phyloP scores from a whole-genome alignment of 2,113 vertebrate species.

The Aptenodytes forsteri region DNA sequence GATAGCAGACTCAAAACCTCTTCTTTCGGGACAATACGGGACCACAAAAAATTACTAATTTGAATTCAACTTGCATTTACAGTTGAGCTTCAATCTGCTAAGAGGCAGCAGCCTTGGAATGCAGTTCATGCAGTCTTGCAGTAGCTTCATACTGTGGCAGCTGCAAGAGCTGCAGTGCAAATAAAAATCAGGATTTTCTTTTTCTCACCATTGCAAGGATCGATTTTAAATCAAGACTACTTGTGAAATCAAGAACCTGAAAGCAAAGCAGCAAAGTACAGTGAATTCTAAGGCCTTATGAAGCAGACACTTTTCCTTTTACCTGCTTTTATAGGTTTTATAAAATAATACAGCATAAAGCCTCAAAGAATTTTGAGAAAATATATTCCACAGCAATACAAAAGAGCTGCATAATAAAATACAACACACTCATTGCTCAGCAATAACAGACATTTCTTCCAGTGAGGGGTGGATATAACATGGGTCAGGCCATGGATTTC shows the following conservation, averaged over 20 bases:
- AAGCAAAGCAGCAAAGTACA: not conserved
- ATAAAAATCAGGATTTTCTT: not conserved
- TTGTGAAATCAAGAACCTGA: not conserved
- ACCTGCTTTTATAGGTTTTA: not conserved
- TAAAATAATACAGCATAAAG: not conserved
- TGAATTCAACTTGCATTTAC: slow-evolving; percentile 3
- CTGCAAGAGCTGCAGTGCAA: not conserved
- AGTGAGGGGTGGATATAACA: not conserved
- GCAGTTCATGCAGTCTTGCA: not conserved
- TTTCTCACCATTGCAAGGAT: not conserved
- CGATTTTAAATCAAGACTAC: not conserved
- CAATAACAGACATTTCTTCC: not conserved
- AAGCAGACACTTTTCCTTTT: not conserved
- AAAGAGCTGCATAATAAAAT: not conserved
- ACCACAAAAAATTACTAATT: not conserved
- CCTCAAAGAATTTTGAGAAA: not conserved
- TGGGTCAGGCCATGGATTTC: not conserved
- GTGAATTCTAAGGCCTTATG: not conserved
- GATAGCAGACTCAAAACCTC: not conserved
- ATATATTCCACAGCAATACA: not conserved
- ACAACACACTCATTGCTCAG: not conserved
- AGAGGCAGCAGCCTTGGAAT: not conserved
- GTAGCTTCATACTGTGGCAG: not conserved
- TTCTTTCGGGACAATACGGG: not conserved
- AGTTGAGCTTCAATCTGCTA: not conserved